Conservation (phyloP, 2,888 invertebrate genomes). For the Onchidella celtica region DNA sequence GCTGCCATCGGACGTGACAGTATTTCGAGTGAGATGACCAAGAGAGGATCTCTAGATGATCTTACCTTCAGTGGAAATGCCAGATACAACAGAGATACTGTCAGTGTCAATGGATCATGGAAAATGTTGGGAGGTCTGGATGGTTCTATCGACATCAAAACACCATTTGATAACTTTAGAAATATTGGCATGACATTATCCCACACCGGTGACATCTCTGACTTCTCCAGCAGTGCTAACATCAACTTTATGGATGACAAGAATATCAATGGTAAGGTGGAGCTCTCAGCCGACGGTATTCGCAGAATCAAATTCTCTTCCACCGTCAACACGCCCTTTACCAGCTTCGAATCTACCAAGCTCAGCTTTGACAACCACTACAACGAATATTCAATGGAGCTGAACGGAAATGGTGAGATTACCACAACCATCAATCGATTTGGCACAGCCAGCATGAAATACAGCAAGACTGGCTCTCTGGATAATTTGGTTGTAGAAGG, state of each 20-base stretch:
- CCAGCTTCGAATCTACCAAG: background rate
- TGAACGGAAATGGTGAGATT: background rate
- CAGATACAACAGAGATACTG: background rate
- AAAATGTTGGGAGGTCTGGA: background rate
- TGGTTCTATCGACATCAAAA: conserved; percentile 15
- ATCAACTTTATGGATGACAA: conserved; percentile 43
- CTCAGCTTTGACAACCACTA: background rate
- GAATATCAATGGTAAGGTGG: conserved; percentile 41
- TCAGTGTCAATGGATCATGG: conserved; percentile 8
- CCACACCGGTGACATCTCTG: conserved; percentile 2
- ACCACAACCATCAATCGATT: background rate
- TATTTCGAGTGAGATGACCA: conserved; percentile 2
- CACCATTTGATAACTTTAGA: conserved; percentile 38
- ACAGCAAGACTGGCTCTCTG: conserved; percentile 7
- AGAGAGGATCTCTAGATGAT: conserved; percentile 17
- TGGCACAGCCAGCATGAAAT: background rate
- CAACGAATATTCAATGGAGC: background rate
- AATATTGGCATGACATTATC: conserved; percentile 6
- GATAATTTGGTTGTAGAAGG: conserved; percentile 10
- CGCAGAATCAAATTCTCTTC: conserved; percentile 12
- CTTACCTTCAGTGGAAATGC: conserved; percentile 15
- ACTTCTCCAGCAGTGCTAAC: conserved; percentile 8
- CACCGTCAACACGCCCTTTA: conserved; percentile 26
- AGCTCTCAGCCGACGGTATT: background rate
- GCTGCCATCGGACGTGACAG: conserved; percentile 9